phyloP scores from a whole-genome alignment of 1,140 invertebrate genomes.

The Sminthurinus signatus region DNA sequence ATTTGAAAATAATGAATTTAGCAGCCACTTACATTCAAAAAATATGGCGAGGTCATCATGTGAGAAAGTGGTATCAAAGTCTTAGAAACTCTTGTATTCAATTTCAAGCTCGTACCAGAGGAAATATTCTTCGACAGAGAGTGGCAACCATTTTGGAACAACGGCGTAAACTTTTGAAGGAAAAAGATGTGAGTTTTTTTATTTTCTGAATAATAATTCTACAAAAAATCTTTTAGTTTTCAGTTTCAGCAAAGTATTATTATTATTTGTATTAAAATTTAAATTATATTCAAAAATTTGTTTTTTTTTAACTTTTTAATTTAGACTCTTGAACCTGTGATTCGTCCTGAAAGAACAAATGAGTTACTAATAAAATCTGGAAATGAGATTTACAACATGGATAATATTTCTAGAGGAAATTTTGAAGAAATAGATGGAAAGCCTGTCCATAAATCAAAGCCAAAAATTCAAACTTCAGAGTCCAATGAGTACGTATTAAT shows the following conservation, averaged over 20 bases:
- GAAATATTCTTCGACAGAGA: constrained; percentile 53
- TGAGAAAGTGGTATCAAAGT: constrained; percentile 59
- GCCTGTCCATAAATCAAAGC: not conserved
- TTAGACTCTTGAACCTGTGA: not conserved
- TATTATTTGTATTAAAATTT: no score
- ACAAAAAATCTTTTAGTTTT: no score
- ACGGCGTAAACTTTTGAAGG: constrained; percentile 25
- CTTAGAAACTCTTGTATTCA: constrained; percentile 54
- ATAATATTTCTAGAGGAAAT: not conserved
- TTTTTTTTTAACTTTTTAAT: no score
- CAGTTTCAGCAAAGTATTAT: no score
- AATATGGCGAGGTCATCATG: constrained; percentile 61
- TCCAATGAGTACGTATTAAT: no score
- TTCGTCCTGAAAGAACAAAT: not conserved
- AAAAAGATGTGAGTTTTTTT: constrained; percentile 31
- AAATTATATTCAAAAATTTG: no score
- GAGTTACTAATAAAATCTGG: not conserved
- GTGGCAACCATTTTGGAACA: constrained; percentile 48
- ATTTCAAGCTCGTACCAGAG: constrained; percentile 67
- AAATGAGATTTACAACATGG: not conserved
- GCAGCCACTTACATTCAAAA: constrained; percentile 71
- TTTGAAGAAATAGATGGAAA: not conserved
- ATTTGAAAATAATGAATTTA: constrained; percentile 47
- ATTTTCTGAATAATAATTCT: no score
- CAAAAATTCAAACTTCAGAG: not conserved